Evolutionary conservation across 2,888 invertebrate species (phyloP), one percentile per base, ranked within the genome.

Genomic region (Campaea margaritaria): DNA sequence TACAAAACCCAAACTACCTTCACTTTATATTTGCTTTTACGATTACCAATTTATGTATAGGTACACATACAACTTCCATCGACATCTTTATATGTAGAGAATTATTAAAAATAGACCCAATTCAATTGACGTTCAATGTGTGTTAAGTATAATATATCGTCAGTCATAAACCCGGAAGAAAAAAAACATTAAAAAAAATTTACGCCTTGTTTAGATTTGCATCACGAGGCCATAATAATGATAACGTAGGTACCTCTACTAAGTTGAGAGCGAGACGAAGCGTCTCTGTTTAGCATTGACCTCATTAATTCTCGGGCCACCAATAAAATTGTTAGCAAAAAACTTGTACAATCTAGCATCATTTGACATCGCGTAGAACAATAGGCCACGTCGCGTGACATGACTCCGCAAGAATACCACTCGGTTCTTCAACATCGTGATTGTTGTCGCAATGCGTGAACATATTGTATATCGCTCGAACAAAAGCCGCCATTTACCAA

Each of bases 351-450:
- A 56, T 56, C 28, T 44, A 52, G 66, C 70, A 70, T 71, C 70
- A 73, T 74, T 76, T 74, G 76, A 76, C 78, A 80, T 78, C 77
- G 76, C 73, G 64, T 76, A 76, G 79, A 85, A 87, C 84, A 86
- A 87, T 83, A 75, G 80, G 57, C 64, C 57, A 64, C 58, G 72
- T 79, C 74, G 80, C 83, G 81, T 84, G 62, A 51, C 54, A 51
- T 62, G 64, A 67, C 52, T 62, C 48, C 50, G 52, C 57, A 59
- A 60, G 55, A 62, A 59, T 38, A 31, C 27, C 27, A 12, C 21
- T 53, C 16, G 10, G 38, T 46, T 55, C 39, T 34, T 21, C 50
- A 31, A 14, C 55, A 47, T 4, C 31, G 42, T 53, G 44, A 44
- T 58, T 41, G 51, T 27, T 54, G 48, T 49, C 34, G 50, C 39